A percentile compares a stretch with the other conserved stretches of the same genome.
Evolutionary conservation across 2,888 invertebrate species (phyloP).

Genomic region (Halictus quadricinctus): DNA sequence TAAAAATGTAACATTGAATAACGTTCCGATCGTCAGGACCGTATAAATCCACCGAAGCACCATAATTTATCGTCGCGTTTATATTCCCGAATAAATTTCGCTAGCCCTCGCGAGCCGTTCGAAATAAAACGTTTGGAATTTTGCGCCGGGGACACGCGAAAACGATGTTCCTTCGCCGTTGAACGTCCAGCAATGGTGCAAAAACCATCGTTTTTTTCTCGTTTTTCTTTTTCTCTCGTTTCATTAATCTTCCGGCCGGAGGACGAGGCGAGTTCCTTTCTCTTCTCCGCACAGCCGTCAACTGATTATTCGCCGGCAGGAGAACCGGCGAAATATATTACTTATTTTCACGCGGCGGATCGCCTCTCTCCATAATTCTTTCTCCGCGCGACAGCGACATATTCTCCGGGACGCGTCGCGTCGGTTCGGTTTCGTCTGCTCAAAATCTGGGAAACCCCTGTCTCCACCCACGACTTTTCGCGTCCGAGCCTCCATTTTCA

Average conservation of each 20-base stretch:
- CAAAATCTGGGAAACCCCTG: constrained; percentile 8
- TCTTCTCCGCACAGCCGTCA: constrained; percentile 21
- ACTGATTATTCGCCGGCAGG: constrained; percentile 45
- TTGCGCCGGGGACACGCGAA: constrained; percentile 17
- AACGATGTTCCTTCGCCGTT: constrained; percentile 21
- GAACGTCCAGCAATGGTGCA: constrained; percentile 9
- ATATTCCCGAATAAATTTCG: constrained; percentile 39
- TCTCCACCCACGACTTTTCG: not conserved
- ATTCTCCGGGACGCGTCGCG: constrained; percentile 21
- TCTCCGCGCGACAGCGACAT: constrained; percentile 35
- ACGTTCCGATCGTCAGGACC: constrained; percentile 17
- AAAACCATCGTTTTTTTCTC: constrained; percentile 31
- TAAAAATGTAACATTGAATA: constrained; percentile 7
- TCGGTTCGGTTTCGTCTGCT: constrained; percentile 15
- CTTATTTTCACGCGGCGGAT: constrained; percentile 47
- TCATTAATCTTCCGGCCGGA: constrained; percentile 47
- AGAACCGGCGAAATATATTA: constrained; percentile 43
- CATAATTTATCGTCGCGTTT: constrained; percentile 39
- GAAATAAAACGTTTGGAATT: constrained; percentile 38
- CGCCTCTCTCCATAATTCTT: constrained; percentile 47
- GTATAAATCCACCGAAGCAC: not conserved
- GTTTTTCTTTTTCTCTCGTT: constrained; percentile 28
- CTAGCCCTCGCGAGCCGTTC: constrained; percentile 21
- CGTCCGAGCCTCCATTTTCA: not conserved
- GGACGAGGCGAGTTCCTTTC: constrained; percentile 29